Evolutionary conservation across 2,797 vertebrate species (phyloP), one percentile per base, ranked within the genome.

Genomic region (Sebastes alutus): DNA sequence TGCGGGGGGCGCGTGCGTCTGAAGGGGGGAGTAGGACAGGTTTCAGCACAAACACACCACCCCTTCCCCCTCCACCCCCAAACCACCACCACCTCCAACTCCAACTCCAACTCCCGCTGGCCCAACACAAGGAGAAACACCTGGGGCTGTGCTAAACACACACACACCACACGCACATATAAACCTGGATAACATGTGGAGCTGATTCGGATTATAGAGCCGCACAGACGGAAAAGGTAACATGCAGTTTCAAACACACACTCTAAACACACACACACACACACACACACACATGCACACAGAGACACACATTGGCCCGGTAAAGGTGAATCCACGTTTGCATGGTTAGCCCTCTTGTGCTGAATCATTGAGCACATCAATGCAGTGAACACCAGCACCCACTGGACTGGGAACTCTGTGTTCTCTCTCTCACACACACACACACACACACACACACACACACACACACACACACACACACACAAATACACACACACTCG

Each of bases 141-240:
- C 92, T 87, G 91, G 88, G 83, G 87, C 82, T 82, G 85, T 71
- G 68, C 85, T 81, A 75, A 81, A 78, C 80, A 83, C 56, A 16
- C 72, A 73, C 30, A 82, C 46, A 56, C 33, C 77, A 78, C 77
- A 82, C 56, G 85, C 69, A 82, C 68, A 87, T 52, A 87, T 3
- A 80, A 68, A 93, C 84, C 87, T 84, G 93, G 93, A 93, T 87
- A 93, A 90, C 88, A 93, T 93, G 94, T 92, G 92, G 93, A 94
- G 93, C 90, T 93, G 92, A 94, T 94, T 93, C 60, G 90, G 89
- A 93, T 90, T 92, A 92, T 88, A 92, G 73, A 94, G 92, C 87
- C 77, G 88, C 92, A 94, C 93, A 95, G 94, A 95, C 93, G 78
- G 87, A 92, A 90, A 91, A 94, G 93, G 93, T 94, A 94, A 94